Evolutionary conservation across 2,797 vertebrate species (phyloP).

Genomic region (Gymnoscopelus microlampas): DNA sequence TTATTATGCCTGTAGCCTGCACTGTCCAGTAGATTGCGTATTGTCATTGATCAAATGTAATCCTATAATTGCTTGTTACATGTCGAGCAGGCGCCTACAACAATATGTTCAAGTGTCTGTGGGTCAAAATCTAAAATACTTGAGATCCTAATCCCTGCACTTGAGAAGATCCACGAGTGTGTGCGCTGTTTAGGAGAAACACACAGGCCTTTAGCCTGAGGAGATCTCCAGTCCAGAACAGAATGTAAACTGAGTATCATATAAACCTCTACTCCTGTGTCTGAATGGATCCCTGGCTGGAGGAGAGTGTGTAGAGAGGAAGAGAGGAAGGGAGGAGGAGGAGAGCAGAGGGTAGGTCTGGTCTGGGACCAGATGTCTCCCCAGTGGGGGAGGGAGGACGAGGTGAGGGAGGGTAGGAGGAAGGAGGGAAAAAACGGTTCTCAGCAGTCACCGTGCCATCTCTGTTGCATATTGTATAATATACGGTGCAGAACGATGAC

Average conservation of each 20-base stretch:
- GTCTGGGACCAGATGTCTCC: slow-evolving; percentile 84
- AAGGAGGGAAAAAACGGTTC: slow-evolving; percentile 55
- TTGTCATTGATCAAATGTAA: slow-evolving; percentile 24
- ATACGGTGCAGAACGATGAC: slow-evolving; percentile 16
- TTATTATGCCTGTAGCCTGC: slow-evolving; percentile 6
- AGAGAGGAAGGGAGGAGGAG: slow-evolving; percentile 48
- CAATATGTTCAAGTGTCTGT: slow-evolving; percentile 27
- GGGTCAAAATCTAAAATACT: slow-evolving; percentile 38
- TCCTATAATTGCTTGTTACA: slow-evolving; percentile 29
- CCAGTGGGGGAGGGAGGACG: slow-evolving; percentile 79
- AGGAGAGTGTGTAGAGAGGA: slow-evolving; percentile 54
- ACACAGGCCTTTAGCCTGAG: slow-evolving; percentile 22
- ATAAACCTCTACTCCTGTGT: slow-evolving; percentile 46
- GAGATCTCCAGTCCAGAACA: slow-evolving; percentile 44
- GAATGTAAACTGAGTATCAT: slow-evolving; percentile 50
- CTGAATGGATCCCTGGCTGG: slow-evolving; percentile 64
- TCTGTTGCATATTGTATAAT: slow-evolving; percentile 63
- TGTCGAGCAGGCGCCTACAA: slow-evolving; percentile 36
- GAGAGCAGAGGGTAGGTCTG: slow-evolving; percentile 69
- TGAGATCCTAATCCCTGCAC: slow-evolving; percentile 29
- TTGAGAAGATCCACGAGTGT: slow-evolving; percentile 27
- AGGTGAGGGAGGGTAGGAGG: slow-evolving; percentile 71
- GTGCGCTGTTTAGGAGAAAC: slow-evolving; percentile 7
- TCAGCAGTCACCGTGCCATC: slow-evolving; percentile 62
- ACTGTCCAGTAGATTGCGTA: slow-evolving; percentile 8